Base-by-base conservation (phyloP, 2,113 vertebrate genomes). In the Girardinichthys multiradiatus region DNA sequence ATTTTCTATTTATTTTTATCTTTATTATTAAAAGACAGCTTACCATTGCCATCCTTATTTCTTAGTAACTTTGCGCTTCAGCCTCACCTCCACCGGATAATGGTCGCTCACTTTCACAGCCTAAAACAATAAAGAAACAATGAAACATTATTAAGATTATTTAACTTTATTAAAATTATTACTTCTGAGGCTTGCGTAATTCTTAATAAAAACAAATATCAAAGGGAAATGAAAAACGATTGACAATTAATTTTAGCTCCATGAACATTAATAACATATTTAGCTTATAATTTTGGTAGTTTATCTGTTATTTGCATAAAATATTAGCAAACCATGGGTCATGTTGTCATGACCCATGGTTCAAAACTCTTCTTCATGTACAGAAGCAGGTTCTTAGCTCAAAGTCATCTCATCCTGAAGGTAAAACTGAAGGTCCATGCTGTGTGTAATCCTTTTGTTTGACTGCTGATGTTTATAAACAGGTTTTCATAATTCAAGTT, bases 51-150 rank as follows among this genome's bases (percentile, higher is more conserved):
- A 17, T 64, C 11, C 0, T 0, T 1, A n/a, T 48, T 2, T 5
- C 2, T n/a, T n/a, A n/a, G n/a, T n/a, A 1, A 2, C 27, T 15
- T 29, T 0, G 14, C 69, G 71, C 76, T 86, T 90, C 30, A 95
- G 78, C 33, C 93, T 81, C 62, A 94, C 92, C 72, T 94, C 92
- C 61, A 94, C 94, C 7, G 94, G 93, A 58, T 94, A 95, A 74
- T 95, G 94, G 64, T 95, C 94, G 11, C 92, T 95, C 35, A 94
- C 90, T 4, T 92, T 80, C 35, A 91, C 69, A 2, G 91, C 81
- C 94, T 95, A 80, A 11, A 63, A 76, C 58, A 87, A 4, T 33
- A 33, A 33, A 2, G 0, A 19, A 35, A 21, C 1, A 33, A 48
- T 54, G 4, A 37, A 29, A 42, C n/a, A 11, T 28, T 39, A 21